Base-by-base conservation (phyloP, 2,113 vertebrate species). In the Chelonoidis abingdonii region DNA sequence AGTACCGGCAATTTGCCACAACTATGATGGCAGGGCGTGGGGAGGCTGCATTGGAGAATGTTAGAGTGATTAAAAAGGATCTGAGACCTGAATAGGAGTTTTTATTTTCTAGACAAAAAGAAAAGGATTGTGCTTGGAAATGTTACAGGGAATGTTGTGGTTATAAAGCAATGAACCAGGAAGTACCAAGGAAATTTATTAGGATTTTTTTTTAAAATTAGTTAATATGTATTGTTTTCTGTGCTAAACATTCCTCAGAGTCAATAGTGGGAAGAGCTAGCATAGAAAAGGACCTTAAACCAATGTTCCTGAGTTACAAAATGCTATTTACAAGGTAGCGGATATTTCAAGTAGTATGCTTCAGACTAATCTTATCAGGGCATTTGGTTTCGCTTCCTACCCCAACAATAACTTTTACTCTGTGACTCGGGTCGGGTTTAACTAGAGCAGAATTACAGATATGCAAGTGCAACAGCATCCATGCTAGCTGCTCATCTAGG, bases 271-370 rank as follows among this genome's bases (percentile, higher is more conserved):
- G 62, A 27, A 54, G 38, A 54, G 41, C 38, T 31, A 50, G 24
- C 54, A 38, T 9, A 35, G 38, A 81, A 52, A 52, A 59, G 52
- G 22, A 9, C 3, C 54, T 49, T 81, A 19, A 2, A 31, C 57
- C 21, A 57, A 4, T 10, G 62, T 75, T 83, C 44, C 21, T 1
- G 0, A 57, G 59, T 80, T 41, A 65, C n/a, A 50, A 83, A 80
- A 80, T 8, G 17, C 56, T 31, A 31, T 44, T 89, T 41, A 8
- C 0, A 0, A 59, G 5, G 0, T 0, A 80, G 35, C 47, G 22
- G 35, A 8, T 38, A 50, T 62, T 8, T 35, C 17, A 65, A 10
- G 53, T 0, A 0, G n/a, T 5, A 31, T 0, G 1, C 17, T 85
- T 52, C 41, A 9, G 13, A 54, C 50, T 72, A 80, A 83, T 86